Evolutionary conservation across 2,888 invertebrate species (phyloP).

Genomic region (Pristionchus mayeri): DNA sequence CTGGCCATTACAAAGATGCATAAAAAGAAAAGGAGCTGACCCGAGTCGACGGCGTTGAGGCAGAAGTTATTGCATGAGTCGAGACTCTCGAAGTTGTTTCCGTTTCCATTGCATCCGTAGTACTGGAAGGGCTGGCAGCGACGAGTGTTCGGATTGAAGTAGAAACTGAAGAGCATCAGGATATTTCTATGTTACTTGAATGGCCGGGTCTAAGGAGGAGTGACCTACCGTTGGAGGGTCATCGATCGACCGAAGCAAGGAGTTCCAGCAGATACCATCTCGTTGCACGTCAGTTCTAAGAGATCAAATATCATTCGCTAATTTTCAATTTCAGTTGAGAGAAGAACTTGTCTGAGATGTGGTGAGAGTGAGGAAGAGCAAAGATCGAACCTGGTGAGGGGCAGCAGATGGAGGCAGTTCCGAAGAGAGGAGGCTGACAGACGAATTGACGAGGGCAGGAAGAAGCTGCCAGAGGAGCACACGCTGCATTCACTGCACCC

Average conservation of each 20-base stretch:
- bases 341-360: too few relatives aligned
- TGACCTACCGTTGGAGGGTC: conserved; percentile 68
- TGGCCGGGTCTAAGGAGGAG: too few relatives aligned
- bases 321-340: too few relatives aligned
- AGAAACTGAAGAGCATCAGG: conserved; percentile 46
- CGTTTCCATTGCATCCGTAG: conserved; percentile 73
- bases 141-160: conserved; percentile 63
- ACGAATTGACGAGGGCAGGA: conserved; percentile 71
- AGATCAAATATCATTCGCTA: neutral
- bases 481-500: conserved; percentile 72
- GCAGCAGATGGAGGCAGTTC: conserved; percentile 70
- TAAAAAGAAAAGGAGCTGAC: conserved; percentile 52
- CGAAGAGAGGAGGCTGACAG: conserved; percentile 72
- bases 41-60: conserved; percentile 66
- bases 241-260: conserved; percentile 72
- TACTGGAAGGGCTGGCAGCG: conserved; percentile 75
- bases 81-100: conserved; percentile 72
- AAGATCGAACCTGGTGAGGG: conserved; percentile 61
- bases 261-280: conserved; percentile 73
- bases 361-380: too few relatives aligned
- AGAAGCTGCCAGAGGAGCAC: conserved; percentile 61
- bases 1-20: too few relatives aligned
- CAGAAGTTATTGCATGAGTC: conserved; percentile 71
- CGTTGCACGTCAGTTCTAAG: conserved; percentile 66
- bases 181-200: too few relatives aligned